A percentile compares a stretch with the other conserved stretches of the same genome.
These are phyloP conservation scores for Rhinella marina DNA, from an alignment of 2,797 vertebrate genomes.

Conservation along the genomic window DNA sequence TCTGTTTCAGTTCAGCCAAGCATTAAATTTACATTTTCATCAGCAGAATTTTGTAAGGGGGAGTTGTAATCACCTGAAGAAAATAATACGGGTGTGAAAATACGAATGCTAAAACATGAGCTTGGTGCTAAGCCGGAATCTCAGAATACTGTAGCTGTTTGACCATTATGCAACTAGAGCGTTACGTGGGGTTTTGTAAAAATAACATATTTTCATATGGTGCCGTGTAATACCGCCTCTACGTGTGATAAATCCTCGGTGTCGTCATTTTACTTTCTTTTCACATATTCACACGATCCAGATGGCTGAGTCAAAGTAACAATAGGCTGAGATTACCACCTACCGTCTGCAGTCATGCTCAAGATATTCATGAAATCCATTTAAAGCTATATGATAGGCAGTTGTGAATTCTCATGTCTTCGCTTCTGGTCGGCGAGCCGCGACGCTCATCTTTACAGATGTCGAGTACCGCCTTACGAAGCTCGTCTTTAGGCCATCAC, in stretches of 20 bases:
- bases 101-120: slow-evolving; percentile 6
- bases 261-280: slow-evolving; percentile 6
- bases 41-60: slow-evolving; percentile 53
- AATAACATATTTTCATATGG: neutral
- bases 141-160: neutral
- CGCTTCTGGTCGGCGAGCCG: neutral
- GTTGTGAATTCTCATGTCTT: neutral
- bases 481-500: neutral
- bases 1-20: slow-evolving; percentile 60
- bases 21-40: slow-evolving; percentile 67
- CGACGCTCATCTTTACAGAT: neutral
- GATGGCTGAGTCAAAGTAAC: slow-evolving; percentile 10
- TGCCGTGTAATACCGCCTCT: neutral
- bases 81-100: slow-evolving; percentile 56
- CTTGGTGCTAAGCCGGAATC: neutral
- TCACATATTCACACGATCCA: slow-evolving; percentile 23
- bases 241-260: slow-evolving; percentile 19
- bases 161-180: neutral
- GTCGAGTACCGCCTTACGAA: neutral
- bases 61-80: slow-evolving; percentile 39
- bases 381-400: neutral
- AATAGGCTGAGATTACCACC: slow-evolving; percentile 20
- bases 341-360: neutral
- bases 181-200: neutral
- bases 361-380: neutral